Evolutionary conservation across 1,140 invertebrate species (phyloP).

Genomic region (Drosophila bipectinata): DNA sequence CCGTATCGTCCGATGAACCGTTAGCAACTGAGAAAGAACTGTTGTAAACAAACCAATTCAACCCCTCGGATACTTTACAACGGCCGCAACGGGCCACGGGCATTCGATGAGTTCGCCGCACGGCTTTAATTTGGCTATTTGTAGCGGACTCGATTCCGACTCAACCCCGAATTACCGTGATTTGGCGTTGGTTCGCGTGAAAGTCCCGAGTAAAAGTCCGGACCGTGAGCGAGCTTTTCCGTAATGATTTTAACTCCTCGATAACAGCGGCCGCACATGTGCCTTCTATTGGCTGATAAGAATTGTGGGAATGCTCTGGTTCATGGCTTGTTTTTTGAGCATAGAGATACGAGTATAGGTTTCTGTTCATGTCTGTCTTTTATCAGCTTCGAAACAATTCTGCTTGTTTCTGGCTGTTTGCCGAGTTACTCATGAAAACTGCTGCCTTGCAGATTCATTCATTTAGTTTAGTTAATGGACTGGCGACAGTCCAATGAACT

Average conservation of each 20-base stretch:
- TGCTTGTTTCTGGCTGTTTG: constrained; percentile 1
- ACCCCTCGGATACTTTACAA: constrained; percentile 61
- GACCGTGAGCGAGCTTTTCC: constrained; percentile 61
- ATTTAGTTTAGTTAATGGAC: constrained; percentile 56
- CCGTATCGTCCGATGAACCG: constrained; percentile 63
- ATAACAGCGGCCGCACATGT: constrained; percentile 26
- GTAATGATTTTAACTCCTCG: constrained; percentile 16
- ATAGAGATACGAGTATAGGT: constrained; percentile 2
- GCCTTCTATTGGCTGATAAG: constrained; percentile 31
- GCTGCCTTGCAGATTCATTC: constrained; percentile 48
- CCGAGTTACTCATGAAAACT: constrained; percentile 23
- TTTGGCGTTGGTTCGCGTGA: constrained; percentile 6
- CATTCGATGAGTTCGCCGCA: constrained; percentile 8
- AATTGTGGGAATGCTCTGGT: not conserved
- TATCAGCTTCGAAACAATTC: constrained; percentile 15
- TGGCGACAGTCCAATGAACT: constrained; percentile 41
- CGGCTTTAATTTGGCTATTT: constrained; percentile 58
- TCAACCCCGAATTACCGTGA: constrained; percentile 58
- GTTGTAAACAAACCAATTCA: constrained; percentile 81
- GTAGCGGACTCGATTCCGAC: constrained; percentile 38
- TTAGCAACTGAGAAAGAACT: constrained; percentile 33
- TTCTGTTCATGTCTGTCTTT: not conserved
- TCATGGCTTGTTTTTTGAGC: constrained; percentile 13
- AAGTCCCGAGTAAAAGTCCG: constrained; percentile 29
- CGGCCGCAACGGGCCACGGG: not conserved